Conservation (phyloP, 2,888 invertebrate genomes). For the Thyatira batis region DNA sequence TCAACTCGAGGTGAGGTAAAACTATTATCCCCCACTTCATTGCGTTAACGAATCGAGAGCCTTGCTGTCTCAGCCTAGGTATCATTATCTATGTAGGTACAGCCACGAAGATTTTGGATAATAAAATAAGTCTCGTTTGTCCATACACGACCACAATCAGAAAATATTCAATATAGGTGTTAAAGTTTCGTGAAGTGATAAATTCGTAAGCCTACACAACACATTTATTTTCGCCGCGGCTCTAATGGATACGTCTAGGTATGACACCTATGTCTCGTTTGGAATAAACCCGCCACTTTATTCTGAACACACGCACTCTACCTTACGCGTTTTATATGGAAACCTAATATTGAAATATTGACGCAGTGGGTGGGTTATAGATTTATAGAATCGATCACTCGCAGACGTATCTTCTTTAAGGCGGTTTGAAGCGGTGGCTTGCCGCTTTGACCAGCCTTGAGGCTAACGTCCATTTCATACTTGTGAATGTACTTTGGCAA, state of each 20-base stretch:
- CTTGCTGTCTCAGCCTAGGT: constrained; percentile 15
- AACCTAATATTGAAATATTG: constrained; percentile 44
- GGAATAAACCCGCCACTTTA: background rate
- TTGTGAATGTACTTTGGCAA: constrained; percentile 10
- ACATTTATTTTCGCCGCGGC: background rate
- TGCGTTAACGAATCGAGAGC: constrained; percentile 45
- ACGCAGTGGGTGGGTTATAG: constrained; percentile 21
- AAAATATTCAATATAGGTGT: background rate
- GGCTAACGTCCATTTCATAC: constrained; percentile 6
- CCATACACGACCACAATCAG: background rate
- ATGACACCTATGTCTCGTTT: background rate
- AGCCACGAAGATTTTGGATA: background rate
- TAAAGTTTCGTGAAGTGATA: background rate
- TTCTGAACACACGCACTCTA: constrained; percentile 6
- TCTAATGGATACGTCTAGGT: background rate
- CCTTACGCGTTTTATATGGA: constrained; percentile 16
- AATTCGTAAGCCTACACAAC: background rate
- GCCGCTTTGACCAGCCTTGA: constrained; percentile 19
- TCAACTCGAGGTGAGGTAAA: constrained; percentile 57
- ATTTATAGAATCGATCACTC: constrained; percentile 37
- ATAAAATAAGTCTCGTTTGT: background rate
- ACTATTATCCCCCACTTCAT: constrained; percentile 57
- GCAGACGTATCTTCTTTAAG: constrained; percentile 35
- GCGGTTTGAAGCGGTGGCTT: constrained; percentile 39
- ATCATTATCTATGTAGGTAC: constrained; percentile 14